phyloP scores from a whole-genome alignment of 2,888 invertebrate genomes.

The Tiliacea aurago region DNA sequence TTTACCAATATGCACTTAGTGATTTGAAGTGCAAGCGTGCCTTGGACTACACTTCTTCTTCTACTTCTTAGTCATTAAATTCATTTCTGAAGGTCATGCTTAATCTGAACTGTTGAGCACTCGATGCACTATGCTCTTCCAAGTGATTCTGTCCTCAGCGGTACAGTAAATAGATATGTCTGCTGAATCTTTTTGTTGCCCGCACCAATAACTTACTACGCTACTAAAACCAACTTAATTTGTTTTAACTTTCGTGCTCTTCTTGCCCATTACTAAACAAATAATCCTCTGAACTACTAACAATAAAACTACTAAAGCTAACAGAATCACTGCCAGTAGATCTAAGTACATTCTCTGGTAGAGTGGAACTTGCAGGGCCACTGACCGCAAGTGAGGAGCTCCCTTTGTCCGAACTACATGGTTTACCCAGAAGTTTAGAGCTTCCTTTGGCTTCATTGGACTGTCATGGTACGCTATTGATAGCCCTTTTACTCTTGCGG shows the following conservation, averaged over 20 bases:
- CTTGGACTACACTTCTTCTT: too few relatives aligned
- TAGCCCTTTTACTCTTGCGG: slow-evolving; percentile 70
- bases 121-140: too few relatives aligned
- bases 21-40: too few relatives aligned
- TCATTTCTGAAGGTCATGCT: too few relatives aligned
- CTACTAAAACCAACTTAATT: slow-evolving; percentile 23
- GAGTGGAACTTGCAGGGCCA: slow-evolving; percentile 72
- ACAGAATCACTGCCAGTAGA: slow-evolving; percentile 61
- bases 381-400: slow-evolving; percentile 75
- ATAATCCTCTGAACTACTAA: slow-evolving; percentile 10
- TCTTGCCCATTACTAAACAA: not conserved
- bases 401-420: slow-evolving; percentile 77
- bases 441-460: slow-evolving; percentile 69
- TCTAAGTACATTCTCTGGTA: slow-evolving; percentile 79
- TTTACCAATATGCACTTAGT: not conserved
- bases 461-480: slow-evolving; percentile 77
- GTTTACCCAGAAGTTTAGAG: slow-evolving; percentile 77
- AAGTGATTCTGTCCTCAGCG: too few relatives aligned
- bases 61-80: too few relatives aligned
- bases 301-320: slow-evolving; percentile 21
- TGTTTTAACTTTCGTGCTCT: slow-evolving; percentile 42
- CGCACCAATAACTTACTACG: not conserved
- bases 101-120: too few relatives aligned
- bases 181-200: not conserved
- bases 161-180: not conserved